Evolutionary conservation across 2,113 vertebrate genomes (phyloP), one percentile per base, ranked within the genome.

Genomic region (Columba janthina): DNA sequence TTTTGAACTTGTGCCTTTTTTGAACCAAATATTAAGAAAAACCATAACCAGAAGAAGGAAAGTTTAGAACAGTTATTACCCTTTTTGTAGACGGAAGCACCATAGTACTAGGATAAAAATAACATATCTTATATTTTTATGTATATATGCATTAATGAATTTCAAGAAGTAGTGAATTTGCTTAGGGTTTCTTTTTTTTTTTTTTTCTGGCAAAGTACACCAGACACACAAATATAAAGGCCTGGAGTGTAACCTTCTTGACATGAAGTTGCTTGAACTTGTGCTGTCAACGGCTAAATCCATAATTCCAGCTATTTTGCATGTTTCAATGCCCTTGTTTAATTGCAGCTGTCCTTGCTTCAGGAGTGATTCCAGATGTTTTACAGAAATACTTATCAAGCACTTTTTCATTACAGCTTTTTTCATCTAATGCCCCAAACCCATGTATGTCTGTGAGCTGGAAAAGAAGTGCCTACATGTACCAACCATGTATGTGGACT

Each of bases 391-490:
- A 0, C 11, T n/a, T 15, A 76, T 16, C 15, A 48, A 46, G 44
- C 21, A 5, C 4, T 74, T 38, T 72, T 69, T 58, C 18, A 24
- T 32, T 12, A 73, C 26, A 77, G 22, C 6, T 78, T 88, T 93
- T 60, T 81, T 32, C 16, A 66, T 19, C 18, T 46, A 81, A 34
- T 22, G 34, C 32, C 48, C 32, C 11, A 87, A 84, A 13, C 6
- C 9, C 18, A 32, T 2, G 16, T 1, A 32, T 18, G 29, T 51
- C 53, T 67, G 73, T 42, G 25, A 84, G 34, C 28, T 15, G n/a
- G 10, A 56, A 42, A 57, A 28, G 17, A 8, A 42, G 29, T n/a
- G 36, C 34, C 72, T 40, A 38, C 26, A 24, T 0, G 0, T 17
- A 53, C 2, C 69, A 65, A 26, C 17, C 38, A 58, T 0, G 0